phyloP scores from a whole-genome alignment of 2,888 invertebrate species.

The Eristalis arbustorum region DNA sequence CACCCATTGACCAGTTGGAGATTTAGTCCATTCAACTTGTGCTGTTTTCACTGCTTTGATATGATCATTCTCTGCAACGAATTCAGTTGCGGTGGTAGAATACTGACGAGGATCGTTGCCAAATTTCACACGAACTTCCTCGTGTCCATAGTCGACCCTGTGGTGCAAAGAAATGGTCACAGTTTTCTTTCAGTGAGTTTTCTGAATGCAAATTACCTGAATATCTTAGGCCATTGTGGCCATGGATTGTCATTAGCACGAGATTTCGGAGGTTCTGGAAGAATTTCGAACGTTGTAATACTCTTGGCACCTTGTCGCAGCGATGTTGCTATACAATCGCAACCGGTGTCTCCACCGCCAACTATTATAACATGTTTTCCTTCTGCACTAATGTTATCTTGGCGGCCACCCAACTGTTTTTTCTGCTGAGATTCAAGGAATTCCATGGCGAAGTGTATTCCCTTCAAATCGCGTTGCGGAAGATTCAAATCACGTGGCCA shows the following conservation, averaged over 20 bases:
- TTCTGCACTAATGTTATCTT: constrained; percentile 88
- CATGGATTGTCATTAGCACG: constrained; percentile 96
- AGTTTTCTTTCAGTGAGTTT: not conserved
- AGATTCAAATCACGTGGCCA: constrained; percentile 96
- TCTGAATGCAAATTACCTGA: constrained; percentile 82
- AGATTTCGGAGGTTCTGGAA: constrained; percentile 92
- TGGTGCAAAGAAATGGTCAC: not conserved
- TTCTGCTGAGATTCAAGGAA: constrained; percentile 98
- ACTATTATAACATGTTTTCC: constrained; percentile 97
- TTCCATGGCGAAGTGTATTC: constrained; percentile 98
- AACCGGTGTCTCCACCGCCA: constrained; percentile 93
- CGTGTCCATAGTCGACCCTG: constrained; percentile 98
- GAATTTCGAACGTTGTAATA: constrained; percentile 98
- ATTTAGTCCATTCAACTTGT: constrained; percentile 96
- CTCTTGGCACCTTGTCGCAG: constrained; percentile 92
- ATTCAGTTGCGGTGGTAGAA: constrained; percentile 96
- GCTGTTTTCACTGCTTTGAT: constrained; percentile 95
- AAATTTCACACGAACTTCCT: constrained; percentile 95
- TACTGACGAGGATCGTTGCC: constrained; percentile 96
- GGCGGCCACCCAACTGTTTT: constrained; percentile 88
- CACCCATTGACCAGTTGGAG: constrained; percentile 94
- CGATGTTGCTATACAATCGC: constrained; percentile 99
- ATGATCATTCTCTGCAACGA: constrained; percentile 93
- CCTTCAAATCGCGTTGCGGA: constrained; percentile 92
- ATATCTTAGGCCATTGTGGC: constrained; percentile 99